Evolutionary conservation across 2,888 invertebrate genomes (phyloP).

Genomic region (Agelastica alni): DNA sequence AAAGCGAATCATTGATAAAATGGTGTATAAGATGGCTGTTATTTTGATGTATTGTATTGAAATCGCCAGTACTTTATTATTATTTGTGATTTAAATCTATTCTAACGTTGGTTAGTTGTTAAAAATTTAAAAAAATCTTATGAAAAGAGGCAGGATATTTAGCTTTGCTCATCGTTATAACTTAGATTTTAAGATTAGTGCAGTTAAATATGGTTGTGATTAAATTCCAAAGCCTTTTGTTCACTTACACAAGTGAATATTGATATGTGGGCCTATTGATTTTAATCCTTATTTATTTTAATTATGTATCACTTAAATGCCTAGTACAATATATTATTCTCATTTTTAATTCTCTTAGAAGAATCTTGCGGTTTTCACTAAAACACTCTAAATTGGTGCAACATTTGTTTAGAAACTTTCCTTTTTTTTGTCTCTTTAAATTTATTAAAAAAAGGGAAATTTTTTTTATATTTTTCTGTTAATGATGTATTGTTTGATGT

Average conservation of each 20-base stretch:
- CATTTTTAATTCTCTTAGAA: neutral
- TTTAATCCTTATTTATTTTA: neutral
- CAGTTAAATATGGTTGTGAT: conserved; percentile 43
- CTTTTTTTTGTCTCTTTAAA: neutral
- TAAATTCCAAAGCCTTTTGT: conserved; percentile 25
- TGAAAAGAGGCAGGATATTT: conserved; percentile 34
- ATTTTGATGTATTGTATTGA: too few relatives aligned
- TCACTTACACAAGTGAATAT: neutral
- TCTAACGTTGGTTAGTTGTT: conserved; percentile 42
- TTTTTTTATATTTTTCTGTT: too few relatives aligned
- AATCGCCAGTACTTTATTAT: conserved; percentile 10
- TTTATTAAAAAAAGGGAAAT: neutral
- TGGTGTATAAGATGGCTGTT: too few relatives aligned
- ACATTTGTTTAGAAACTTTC: neutral
- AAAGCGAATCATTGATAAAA: too few relatives aligned
- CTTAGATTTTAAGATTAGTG: conserved; percentile 32
- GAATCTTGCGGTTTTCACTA: neutral
- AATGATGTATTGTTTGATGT: too few relatives aligned
- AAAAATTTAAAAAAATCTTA: conserved; percentile 39
- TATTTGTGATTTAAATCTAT: conserved; percentile 31
- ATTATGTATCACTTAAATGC: too few relatives aligned
- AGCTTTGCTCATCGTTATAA: conserved; percentile 36
- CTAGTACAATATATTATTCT: too few relatives aligned
- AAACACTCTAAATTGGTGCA: neutral
- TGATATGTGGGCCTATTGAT: neutral